A percentile compares a stretch with the other conserved stretches of the same genome.
Evolutionary conservation across 2,888 invertebrate species (phyloP).

Genomic region (Tromatobia lineatoria): DNA sequence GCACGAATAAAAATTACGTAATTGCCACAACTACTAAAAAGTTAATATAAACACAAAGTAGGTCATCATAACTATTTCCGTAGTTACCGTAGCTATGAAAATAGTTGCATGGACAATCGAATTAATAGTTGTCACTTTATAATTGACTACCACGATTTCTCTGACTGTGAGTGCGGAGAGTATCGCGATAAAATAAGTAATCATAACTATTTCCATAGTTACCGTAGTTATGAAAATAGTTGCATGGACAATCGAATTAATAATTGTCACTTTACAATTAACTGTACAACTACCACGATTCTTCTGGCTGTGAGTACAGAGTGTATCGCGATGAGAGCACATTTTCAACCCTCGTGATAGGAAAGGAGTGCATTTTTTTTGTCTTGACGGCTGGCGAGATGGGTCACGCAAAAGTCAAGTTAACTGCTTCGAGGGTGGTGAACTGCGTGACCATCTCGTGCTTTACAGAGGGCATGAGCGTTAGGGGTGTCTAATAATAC

Average conservation of each 20-base stretch:
- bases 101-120: no score
- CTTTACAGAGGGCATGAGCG: slow-evolving; percentile 13
- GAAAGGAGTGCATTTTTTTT: slow-evolving; percentile 20
- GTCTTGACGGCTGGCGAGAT: slow-evolving; percentile 54
- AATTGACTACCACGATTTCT: slow-evolving; percentile 8
- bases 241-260: no score
- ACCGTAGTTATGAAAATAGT: no score
- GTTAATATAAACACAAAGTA: no score
- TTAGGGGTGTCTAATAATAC: not conserved
- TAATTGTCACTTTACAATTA: no score
- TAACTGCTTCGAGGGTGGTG: slow-evolving; percentile 68
- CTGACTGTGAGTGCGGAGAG: slow-evolving; percentile 19
- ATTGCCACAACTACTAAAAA: no score
- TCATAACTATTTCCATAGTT: no score
- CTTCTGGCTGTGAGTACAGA: slow-evolving; percentile 22
- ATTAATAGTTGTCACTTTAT: no score
- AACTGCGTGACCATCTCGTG: slow-evolving; percentile 69
- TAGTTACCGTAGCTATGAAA: no score
- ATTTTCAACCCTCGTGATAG: slow-evolving; percentile 40
- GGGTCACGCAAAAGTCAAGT: slow-evolving; percentile 74
- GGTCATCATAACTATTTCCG: no score
- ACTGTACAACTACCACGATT: slow-evolving; percentile 19
- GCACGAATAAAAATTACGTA: no score
- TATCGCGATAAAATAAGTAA: no score
- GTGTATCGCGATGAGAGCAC: not conserved